A percentile compares a stretch with the other conserved stretches of the same genome.
phyloP scores from a whole-genome alignment of 2,888 invertebrate species.

The Osmoderma eremita region DNA sequence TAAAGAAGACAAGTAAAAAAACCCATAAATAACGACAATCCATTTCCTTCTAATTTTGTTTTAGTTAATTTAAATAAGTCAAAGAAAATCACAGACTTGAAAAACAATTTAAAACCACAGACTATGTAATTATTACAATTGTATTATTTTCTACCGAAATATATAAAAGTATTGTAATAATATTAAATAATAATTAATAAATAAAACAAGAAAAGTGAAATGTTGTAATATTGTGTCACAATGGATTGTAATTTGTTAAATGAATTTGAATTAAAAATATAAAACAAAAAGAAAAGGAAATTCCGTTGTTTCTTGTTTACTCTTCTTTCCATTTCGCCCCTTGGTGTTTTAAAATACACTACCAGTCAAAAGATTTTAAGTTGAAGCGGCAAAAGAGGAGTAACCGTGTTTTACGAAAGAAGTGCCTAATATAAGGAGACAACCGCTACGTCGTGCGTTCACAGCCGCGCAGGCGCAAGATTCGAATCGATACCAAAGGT shows the following conservation, averaged over 20 bases:
- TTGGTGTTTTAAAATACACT: constrained; percentile 2
- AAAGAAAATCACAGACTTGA: too few relatives aligned
- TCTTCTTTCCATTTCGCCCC: background rate
- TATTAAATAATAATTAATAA: background rate
- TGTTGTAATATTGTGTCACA: constrained; percentile 63
- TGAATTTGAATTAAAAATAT: constrained; percentile 59
- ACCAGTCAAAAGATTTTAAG: constrained; percentile 5
- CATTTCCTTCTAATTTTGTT: too few relatives aligned
- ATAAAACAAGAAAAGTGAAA: constrained; percentile 43
- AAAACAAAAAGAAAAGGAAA: constrained; percentile 1
- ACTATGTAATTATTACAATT: background rate
- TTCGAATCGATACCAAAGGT: constrained; percentile 52
- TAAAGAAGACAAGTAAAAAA: too few relatives aligned
- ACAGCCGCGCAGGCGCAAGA: constrained; percentile 44
- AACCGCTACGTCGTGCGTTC: constrained; percentile 43
- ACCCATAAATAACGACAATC: too few relatives aligned
- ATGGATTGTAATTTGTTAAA: constrained; percentile 65
- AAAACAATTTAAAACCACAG: too few relatives aligned
- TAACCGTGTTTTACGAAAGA: background rate
- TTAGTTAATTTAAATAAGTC: too few relatives aligned
- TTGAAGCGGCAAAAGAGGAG: background rate
- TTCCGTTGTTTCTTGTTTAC: background rate
- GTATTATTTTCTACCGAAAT: constrained; percentile 60
- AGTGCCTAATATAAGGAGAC: background rate
- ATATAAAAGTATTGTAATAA: constrained; percentile 4